Conservation (phyloP, 2,888 invertebrate genomes). For the Troides aeacus region DNA sequence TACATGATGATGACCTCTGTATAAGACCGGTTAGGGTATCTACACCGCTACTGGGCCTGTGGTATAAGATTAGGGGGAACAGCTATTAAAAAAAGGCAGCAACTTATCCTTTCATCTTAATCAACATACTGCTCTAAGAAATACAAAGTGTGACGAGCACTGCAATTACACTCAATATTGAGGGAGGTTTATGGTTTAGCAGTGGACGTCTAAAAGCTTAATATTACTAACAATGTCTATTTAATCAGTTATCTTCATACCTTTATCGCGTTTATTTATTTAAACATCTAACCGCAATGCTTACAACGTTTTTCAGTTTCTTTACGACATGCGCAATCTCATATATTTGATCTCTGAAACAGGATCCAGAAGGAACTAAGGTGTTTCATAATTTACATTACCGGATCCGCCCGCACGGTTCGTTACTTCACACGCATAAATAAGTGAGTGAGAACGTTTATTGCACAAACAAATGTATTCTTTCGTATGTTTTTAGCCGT, state of each 20-base stretch:
- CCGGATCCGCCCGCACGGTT: background rate
- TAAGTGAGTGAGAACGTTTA: background rate
- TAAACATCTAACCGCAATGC: background rate
- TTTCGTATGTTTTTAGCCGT: background rate
- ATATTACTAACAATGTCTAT: too few relatives aligned
- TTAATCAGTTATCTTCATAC: background rate
- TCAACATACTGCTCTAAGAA: too few relatives aligned
- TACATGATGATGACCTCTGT: too few relatives aligned
- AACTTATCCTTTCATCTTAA: too few relatives aligned
- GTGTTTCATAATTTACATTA: conserved; percentile 1
- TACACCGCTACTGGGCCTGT: too few relatives aligned
- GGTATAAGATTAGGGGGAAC: too few relatives aligned
- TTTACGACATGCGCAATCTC: background rate
- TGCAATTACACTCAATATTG: too few relatives aligned
- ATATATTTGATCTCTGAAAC: conserved; percentile 1
- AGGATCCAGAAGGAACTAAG: conserved; percentile 1
- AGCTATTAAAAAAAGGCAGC: too few relatives aligned
- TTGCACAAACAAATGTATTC: background rate
- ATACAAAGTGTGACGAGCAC: too few relatives aligned
- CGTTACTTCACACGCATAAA: conserved; percentile 1
- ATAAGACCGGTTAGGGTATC: too few relatives aligned
- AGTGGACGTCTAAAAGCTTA: too few relatives aligned
- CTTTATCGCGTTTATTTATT: background rate
- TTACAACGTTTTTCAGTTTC: background rate
- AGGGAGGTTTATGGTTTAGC: too few relatives aligned